Evolutionary conservation across 2,797 vertebrate genomes (phyloP).

Genomic region (Pempheris klunzingeri): DNA sequence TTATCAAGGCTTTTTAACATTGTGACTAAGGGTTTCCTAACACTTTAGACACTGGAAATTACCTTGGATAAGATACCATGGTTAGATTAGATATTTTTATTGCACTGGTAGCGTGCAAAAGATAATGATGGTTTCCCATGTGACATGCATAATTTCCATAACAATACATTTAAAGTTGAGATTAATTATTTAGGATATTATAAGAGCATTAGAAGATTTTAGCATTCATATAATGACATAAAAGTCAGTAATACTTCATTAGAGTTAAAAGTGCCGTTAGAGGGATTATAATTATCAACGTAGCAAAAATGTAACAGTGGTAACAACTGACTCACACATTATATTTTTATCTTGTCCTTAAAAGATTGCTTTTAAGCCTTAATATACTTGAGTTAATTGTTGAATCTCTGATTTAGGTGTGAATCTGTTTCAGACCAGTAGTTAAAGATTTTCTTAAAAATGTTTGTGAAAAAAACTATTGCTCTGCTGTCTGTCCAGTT

Average conservation of each 20-base stretch:
- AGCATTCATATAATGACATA: not conserved
- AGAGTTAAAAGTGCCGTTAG: not conserved
- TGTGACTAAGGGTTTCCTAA: not conserved
- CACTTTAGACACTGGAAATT: not conserved
- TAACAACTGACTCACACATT: not conserved
- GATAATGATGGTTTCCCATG: not conserved
- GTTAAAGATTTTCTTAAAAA: conserved; percentile 17
- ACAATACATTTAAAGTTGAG: not conserved
- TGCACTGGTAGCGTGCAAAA: not conserved
- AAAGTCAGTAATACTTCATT: not conserved
- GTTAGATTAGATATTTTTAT: conserved; percentile 3
- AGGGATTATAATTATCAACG: not conserved
- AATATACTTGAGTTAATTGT: not conserved
- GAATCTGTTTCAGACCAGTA: conserved; percentile 2
- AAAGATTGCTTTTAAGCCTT: not conserved
- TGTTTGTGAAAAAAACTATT: not conserved
- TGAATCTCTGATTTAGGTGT: not conserved
- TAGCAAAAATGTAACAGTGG: not conserved
- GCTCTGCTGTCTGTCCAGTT: conserved; percentile 26
- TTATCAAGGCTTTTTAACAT: conserved; percentile 7
- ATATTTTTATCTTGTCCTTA: conserved; percentile 12
- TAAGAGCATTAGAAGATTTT: not conserved
- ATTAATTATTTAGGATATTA: not conserved
- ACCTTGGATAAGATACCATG: not conserved
- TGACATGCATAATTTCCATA: not conserved